These are phyloP conservation scores for Alviniconcha marisindica DNA, from an alignment of 1,140 invertebrate species.

Conservation along the genomic window DNA sequence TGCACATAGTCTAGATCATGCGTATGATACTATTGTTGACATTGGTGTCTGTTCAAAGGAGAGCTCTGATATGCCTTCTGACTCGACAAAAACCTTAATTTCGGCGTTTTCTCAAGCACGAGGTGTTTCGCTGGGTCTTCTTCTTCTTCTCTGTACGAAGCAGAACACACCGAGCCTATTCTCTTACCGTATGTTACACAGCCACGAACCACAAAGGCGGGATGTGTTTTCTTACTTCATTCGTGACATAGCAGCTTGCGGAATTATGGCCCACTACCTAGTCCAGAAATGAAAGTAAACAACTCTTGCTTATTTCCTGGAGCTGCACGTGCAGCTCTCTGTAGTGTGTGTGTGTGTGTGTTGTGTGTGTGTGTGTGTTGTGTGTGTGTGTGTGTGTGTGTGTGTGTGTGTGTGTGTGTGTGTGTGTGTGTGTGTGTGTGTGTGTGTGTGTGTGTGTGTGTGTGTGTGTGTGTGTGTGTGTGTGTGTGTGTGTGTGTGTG, in stretches of 20 bases:
- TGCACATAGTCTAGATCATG: too few relatives aligned
- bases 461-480: constrained; percentile 3
- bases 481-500: constrained; percentile 6
- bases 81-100: too few relatives aligned
- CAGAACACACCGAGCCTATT: too few relatives aligned
- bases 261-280: background rate
- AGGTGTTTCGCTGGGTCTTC: too few relatives aligned
- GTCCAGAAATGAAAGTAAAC: constrained; percentile 14
- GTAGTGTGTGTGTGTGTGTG: too few relatives aligned
- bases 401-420: constrained; percentile 7
- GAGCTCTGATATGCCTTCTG: too few relatives aligned
- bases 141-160: too few relatives aligned
- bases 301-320: background rate
- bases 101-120: too few relatives aligned
- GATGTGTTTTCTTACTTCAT: constrained; percentile 18
- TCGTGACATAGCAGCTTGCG: background rate
- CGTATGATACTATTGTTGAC: too few relatives aligned
- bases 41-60: too few relatives aligned
- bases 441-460: background rate
- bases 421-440: background rate
- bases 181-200: too few relatives aligned
- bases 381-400: background rate
- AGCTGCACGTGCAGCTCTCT: background rate
- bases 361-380: too few relatives aligned
- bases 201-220: background rate